Evolutionary conservation across 2,797 vertebrate genomes (phyloP), one percentile per base, ranked within the genome.

Genomic region (Acanthopagrus latus): DNA sequence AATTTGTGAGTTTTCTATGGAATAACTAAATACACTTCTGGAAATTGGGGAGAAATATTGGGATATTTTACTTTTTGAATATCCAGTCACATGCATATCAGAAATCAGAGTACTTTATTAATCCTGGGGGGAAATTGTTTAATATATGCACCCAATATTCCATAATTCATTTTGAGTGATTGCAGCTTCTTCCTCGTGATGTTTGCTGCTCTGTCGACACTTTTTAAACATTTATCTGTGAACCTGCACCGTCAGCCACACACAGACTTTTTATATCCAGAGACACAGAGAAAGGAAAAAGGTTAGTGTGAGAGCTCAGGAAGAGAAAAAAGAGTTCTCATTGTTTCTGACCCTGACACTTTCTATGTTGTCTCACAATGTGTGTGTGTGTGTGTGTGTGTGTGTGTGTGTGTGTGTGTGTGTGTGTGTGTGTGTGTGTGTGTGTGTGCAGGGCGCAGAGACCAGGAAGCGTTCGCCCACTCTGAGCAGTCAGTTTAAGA

Each of bases 391-490:
- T 81, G 20, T 76, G 52, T 82, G 56, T 88, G 66, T 75, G 29
- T 78, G 41, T 80, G 48, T 76, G 76, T 87, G 56, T 79, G 47
- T 70, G 63, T 85, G 38, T 81, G 20, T 76, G 52, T 83, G 59
- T 82, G 70, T 82, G 69, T 77, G 41, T 80, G 46, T 78, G 50
- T 74, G 74, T 86, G 52, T 79, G 51, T 71, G 65, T 86, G 44
- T 81, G 20, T 76, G 54, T 83, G 63, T 82, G 70, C 23, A 99
- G 98, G 98, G 98, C 75, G 97, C 96, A 0, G 98, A 99, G 95
- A 99, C 98, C 58, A 97, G 98, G 96, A 99, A 99, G 91, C 98
- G 98, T n/a, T 99, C 98, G 0, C 98, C 98, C 8, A 99, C 98
- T 0, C 97, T 99, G 77, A 99, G 98, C 96, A 98, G 97, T 89